Evolutionary conservation across 2,888 invertebrate genomes (phyloP).

Genomic region (Arctia plantaginis): DNA sequence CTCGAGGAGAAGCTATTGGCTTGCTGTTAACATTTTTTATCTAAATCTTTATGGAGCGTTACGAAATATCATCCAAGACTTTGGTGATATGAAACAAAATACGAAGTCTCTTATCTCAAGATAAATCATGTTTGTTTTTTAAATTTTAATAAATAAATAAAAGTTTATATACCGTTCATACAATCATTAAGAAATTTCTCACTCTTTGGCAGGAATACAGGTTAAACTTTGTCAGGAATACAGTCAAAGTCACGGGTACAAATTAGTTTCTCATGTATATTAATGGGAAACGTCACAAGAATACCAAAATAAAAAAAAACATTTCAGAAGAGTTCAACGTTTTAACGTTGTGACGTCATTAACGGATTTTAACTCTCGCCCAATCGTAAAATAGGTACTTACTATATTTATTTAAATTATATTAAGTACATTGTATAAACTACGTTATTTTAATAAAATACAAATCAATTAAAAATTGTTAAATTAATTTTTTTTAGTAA

Average conservation of each 20-base stretch:
- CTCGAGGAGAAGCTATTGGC: neutral
- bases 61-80: neutral
- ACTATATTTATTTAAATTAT: neutral
- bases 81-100: neutral
- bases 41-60: neutral
- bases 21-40: neutral
- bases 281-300: neutral
- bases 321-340: constrained; percentile 42
- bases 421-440: neutral
- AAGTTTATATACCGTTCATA: neutral
- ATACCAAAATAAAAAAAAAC: neutral
- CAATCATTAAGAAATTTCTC: neutral
- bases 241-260: neutral
- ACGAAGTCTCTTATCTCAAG: neutral
- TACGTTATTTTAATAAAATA: neutral
- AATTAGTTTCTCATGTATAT: neutral
- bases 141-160: neutral
- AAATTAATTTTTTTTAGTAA: no score
- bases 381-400: neutral
- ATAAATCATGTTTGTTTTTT: neutral
- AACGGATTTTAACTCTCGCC: constrained; percentile 30
- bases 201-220: neutral
- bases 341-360: constrained; percentile 43
- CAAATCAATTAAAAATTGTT: neutral
- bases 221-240: no score